Base-by-base conservation (phyloP, 2,888 invertebrate genomes). In the Ichneumoninae sp. region DNA sequence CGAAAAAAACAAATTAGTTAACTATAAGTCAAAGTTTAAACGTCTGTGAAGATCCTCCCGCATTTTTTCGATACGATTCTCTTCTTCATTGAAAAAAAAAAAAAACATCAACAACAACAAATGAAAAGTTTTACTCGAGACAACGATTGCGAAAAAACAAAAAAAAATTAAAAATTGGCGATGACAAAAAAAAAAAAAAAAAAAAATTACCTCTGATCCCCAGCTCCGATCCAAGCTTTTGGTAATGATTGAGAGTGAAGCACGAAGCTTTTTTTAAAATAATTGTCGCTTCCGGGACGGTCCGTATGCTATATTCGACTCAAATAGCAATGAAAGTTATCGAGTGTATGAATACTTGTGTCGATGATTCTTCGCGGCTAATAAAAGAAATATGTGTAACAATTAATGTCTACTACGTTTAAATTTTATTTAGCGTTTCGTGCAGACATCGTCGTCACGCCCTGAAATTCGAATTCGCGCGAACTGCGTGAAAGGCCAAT, bases 371-470 rank as follows among this genome's bases (percentile, higher is more conserved):
- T 68, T 82, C 44, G 66, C 75, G 60, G 33, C 47, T 60, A 82
- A 79, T 82, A 65, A 69, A 74, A 65, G 63, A 74, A n/a, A 75
- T 80, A 33, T 74, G 63, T 79, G 70, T 79, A 81, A 75, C 65
- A 44, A 81, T 26, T 75, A 69, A 30, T 3, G 44, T 44, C 22
- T 19, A 10, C 26, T 52, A 10, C 3, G 22, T 26, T 65, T 40
- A 10, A 22, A 10, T 52, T 50, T 19, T 52, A 63, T 65, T 22
- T 33, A 26, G 19, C 57, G 13, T 26, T 22, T 57, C 10, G 13
- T 57, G 10, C 4, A 16, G 4, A 3, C 26, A 26, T 26, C 26
- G 13, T 57, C 13, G 4, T 63, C 13, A 63, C n/a, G 30, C 1
- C 13, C 30, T 16, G 30, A 33, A 63, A 5, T 63, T 63, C 30